Percentiles rank a stretch among this genome's conserved stretches.
phyloP scores from a whole-genome alignment of 2,888 invertebrate genomes.

The Xestoiulus laeticollis region DNA sequence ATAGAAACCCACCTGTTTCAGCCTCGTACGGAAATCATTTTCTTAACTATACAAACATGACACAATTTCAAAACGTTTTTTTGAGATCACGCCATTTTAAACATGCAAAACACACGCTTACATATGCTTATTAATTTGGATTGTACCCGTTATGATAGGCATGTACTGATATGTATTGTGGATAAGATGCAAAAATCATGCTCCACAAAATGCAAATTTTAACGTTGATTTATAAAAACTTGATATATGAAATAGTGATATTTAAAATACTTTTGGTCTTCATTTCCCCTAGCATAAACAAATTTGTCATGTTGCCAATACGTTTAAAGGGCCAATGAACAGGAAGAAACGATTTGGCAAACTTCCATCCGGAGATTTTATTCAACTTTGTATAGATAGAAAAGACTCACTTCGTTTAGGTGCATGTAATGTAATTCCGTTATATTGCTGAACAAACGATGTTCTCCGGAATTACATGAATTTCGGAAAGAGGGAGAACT shows the following conservation, averaged over 20 bases:
- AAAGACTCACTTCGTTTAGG: neutral
- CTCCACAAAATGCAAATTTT: neutral
- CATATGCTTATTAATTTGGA: neutral
- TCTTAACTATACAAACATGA: neutral
- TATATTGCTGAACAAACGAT: slow-evolving; percentile 12
- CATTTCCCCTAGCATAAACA: slow-evolving; percentile 1
- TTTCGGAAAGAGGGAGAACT: neutral
- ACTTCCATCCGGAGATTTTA: neutral
- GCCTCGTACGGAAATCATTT: neutral
- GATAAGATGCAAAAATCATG: neutral
- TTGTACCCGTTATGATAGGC: neutral
- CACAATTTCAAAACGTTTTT: neutral
- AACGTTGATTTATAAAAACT: no score
- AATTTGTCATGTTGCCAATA: neutral
- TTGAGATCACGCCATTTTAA: neutral
- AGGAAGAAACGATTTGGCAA: slow-evolving; percentile 16
- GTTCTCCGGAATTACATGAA: neutral
- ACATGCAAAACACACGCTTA: neutral
- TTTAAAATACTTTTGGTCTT: neutral
- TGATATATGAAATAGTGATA: neutral
- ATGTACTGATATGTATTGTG: neutral
- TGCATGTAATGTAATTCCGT: slow-evolving; percentile 26
- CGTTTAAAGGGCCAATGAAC: neutral
- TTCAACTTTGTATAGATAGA: neutral
- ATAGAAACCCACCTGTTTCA: neutral